Conservation (phyloP, 2,113 vertebrate genomes). For the Axis porcinus region DNA sequence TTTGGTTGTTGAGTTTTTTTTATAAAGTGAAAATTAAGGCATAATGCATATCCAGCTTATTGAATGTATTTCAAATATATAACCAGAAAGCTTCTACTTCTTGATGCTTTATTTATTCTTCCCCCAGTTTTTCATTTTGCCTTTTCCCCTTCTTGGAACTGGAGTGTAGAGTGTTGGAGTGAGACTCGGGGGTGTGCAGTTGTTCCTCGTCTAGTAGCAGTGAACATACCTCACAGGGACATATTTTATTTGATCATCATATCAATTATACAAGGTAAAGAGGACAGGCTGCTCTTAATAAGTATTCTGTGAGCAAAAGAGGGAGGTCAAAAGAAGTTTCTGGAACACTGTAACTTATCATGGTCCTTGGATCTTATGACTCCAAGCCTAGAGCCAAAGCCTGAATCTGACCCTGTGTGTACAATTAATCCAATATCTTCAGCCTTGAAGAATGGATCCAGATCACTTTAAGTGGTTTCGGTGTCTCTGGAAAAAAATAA, state of each 20-base stretch:
- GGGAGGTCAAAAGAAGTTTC: neutral
- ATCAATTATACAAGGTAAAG: neutral
- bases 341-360: neutral
- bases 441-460: neutral
- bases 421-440: neutral
- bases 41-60: neutral
- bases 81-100: neutral
- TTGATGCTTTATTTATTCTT: neutral
- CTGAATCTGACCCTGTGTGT: neutral
- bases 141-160: neutral
- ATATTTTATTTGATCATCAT: neutral
- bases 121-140: neutral
- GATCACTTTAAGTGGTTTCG: neutral
- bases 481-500: neutral
- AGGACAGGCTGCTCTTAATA: neutral
- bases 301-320: neutral
- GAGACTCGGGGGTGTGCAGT: neutral
- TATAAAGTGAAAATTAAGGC: neutral
- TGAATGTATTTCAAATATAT: neutral
- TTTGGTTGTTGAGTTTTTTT: constrained; percentile 1
- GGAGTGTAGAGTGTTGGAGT: neutral
- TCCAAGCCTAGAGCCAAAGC: neutral
- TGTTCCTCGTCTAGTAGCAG: neutral
- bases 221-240: neutral
- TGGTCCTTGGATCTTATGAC: neutral